These are phyloP conservation scores for Hippocampus kuda DNA, from an alignment of 2,797 vertebrate genomes.

Conservation along the genomic window DNA sequence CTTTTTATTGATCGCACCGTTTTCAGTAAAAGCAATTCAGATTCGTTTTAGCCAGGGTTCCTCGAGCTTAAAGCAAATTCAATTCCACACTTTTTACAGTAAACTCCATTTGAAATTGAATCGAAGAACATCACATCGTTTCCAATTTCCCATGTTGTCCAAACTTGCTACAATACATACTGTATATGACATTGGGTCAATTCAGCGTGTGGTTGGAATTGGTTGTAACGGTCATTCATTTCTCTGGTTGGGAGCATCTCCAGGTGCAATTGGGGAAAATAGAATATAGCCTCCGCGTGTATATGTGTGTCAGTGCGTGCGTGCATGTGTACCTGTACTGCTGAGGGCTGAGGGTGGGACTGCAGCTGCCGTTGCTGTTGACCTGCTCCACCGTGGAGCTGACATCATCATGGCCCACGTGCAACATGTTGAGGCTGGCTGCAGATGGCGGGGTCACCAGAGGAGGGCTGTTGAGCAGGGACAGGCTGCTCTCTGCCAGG, in stretches of 20 bases:
- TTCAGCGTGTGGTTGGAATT: not conserved
- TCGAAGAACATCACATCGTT: not conserved
- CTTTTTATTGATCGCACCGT: not conserved
- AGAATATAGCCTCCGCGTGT: not conserved
- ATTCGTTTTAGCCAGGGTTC: not conserved
- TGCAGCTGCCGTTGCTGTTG: conserved; percentile 96
- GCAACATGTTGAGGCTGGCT: conserved; percentile 83
- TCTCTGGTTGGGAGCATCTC: not conserved
- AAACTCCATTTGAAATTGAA: too few species aligned
- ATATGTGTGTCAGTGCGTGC: not conserved
- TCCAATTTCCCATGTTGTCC: too few species aligned
- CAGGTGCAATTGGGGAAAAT: not conserved
- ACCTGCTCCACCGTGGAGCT: conserved; percentile 95
- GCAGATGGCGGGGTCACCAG: conserved; percentile 81
- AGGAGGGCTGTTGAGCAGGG: conserved; percentile 84
- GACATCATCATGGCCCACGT: conserved; percentile 89
- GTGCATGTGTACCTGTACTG: conserved; percentile 78
- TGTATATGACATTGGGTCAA: not conserved
- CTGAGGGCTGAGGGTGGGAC: conserved; percentile 90
- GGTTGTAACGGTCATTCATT: not conserved
- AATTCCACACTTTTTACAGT: too few species aligned
- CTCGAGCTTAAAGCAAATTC: too few species aligned
- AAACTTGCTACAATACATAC: not conserved
- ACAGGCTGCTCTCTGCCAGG: conserved; percentile 92
- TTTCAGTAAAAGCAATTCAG: not conserved